These are phyloP conservation scores for Tipula lateralis DNA, from an alignment of 2,888 invertebrate species.

Conservation along the genomic window DNA sequence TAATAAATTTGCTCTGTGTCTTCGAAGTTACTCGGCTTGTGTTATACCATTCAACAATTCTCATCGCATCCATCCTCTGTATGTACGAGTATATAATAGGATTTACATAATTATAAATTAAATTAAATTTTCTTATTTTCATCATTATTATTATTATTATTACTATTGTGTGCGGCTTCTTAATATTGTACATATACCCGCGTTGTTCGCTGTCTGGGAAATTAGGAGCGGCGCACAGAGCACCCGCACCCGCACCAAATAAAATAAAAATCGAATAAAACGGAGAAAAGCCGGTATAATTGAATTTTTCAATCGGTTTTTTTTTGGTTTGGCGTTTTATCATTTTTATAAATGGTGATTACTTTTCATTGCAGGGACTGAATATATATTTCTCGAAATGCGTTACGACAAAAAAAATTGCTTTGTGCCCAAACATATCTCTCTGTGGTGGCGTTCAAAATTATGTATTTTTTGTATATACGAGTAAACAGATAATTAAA, in stretches of 20 bases:
- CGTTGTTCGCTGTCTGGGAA: not conserved
- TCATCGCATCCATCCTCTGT: not conserved
- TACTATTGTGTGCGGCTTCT: not conserved
- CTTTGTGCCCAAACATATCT: not conserved
- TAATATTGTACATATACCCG: not conserved
- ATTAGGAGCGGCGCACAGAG: not conserved
- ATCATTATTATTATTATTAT: not conserved
- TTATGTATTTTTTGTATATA: not conserved
- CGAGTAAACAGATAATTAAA: too few species aligned
- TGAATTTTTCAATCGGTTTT: conserved; percentile 4
- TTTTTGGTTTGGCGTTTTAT: not conserved
- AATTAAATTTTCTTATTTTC: not conserved
- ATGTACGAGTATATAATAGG: not conserved
- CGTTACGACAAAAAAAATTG: not conserved
- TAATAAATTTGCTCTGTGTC: not conserved
- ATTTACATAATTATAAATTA: conserved; percentile 19
- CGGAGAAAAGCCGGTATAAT: not conserved
- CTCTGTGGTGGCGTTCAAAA: not conserved
- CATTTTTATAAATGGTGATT: conserved; percentile 3
- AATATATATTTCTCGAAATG: not conserved
- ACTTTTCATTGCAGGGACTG: not conserved
- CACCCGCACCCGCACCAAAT: not conserved
- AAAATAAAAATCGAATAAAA: not conserved
- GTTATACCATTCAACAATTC: not conserved
- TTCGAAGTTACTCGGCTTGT: not conserved